Conservation (phyloP, 2,113 vertebrate genomes). For the Myotis davidii region DNA sequence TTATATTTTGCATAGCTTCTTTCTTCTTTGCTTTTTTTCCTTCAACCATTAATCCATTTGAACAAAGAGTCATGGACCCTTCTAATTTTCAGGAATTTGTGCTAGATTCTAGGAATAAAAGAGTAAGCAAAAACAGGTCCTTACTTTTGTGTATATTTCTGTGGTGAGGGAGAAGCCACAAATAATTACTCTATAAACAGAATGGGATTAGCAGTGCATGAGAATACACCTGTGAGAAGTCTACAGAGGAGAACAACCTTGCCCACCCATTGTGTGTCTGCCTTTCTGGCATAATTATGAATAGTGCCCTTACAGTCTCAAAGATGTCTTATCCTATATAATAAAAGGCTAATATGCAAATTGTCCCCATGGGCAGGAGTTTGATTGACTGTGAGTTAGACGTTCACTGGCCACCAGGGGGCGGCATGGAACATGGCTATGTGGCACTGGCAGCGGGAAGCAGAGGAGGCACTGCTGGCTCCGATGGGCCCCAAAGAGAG, state of each 20-base stretch:
- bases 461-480: too few relatives aligned
- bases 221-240: not conserved
- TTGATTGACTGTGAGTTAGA: too few relatives aligned
- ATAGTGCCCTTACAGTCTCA: not conserved
- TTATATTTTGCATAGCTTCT: not conserved
- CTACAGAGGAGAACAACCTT: not conserved
- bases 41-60: not conserved
- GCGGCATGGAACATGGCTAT: too few relatives aligned
- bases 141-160: not conserved
- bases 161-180: not conserved
- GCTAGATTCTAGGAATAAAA: not conserved
- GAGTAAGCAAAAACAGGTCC: not conserved
- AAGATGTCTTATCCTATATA: not conserved
- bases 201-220: not conserved
- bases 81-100: not conserved
- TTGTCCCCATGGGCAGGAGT: too few relatives aligned
- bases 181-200: not conserved
- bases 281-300: not conserved
- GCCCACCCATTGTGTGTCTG: not conserved
- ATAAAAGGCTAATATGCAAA: too few relatives aligned
- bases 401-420: too few relatives aligned
- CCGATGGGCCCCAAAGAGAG: too few relatives aligned
- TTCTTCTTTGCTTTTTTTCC: not conserved
- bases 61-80: not conserved
- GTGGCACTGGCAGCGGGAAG: rapidly evolving